Evolutionary conservation across 1,140 invertebrate genomes (phyloP), one percentile per base, ranked within the genome.

Genomic region (Magallana gigas): DNA sequence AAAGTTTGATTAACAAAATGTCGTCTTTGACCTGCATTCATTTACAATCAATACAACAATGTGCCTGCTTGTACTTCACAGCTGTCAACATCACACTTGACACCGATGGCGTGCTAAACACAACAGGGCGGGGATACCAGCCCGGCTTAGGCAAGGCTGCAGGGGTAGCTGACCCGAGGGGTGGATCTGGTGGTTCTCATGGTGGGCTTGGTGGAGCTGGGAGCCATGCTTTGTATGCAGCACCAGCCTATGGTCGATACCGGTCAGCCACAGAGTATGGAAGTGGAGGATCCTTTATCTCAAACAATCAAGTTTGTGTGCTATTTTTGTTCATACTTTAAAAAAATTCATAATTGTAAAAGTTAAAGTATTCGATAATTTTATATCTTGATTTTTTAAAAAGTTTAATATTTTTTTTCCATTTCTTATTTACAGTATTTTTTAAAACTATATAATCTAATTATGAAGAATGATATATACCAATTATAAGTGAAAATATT

Each of bases 1-100:
- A 48, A 48, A 48, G 36, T 4, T 3, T 48, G 36, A 48, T 48
- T 2, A 5, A 48, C 36, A 48, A 48, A 48, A 48, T 48, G 36
- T 48, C 5, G 36, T 48, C 23, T 23, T 23, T 23, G 23, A 23
- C 23, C 23, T 23, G 23, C 23, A 23, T 23, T 23, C 23, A 23
- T 23, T 48, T 48, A 48, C 36, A 48, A 48, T 48, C 3, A 48
- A 48, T 48, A 48, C 36, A 48, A 48, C 36, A 48, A 48, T 4
- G 36, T 48, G 36, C 36, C 5, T 48, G 3, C 57, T 11, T 83
- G 71, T 18, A 64, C 48, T 90, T 90, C 23, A 8, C 81, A 93
- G 92, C 92, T 85, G 88, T 91, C 12, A 92, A 92, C 87, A 91
- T 93, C 48, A 92, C 91, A 11, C 80, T 93, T 59, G 92, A 93